Evolutionary conservation across 2,888 invertebrate genomes (phyloP).

Genomic region (Psylliodes chrysocephalus): DNA sequence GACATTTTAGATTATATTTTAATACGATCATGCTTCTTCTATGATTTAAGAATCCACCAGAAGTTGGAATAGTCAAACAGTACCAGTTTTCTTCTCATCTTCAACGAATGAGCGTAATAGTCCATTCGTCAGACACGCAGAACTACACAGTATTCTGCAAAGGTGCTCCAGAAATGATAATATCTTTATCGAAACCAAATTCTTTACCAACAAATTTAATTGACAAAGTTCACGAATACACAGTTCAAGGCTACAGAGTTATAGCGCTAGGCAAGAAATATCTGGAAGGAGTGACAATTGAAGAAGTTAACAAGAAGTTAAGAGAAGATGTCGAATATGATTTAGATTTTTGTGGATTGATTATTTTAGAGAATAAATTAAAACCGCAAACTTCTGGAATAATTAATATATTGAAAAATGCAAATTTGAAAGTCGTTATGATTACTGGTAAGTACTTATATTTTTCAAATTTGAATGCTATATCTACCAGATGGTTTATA

Average conservation of each 20-base stretch:
- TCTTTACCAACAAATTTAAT: slow-evolving; percentile 83
- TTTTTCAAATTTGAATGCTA: too few species aligned
- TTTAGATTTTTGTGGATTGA: slow-evolving; percentile 84
- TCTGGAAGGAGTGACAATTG: slow-evolving; percentile 70
- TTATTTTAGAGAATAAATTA: slow-evolving; percentile 93
- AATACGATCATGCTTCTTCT: too few species aligned
- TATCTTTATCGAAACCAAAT: slow-evolving; percentile 76
- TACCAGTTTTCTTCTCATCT: slow-evolving; percentile 84
- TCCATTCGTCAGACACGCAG: slow-evolving; percentile 73
- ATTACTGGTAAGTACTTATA: slow-evolving; percentile 85
- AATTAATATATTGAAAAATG: slow-evolving; percentile 80
- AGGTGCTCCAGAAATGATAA: slow-evolving; percentile 92
- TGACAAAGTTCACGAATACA: slow-evolving; percentile 80
- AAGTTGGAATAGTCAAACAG: slow-evolving; percentile 73
- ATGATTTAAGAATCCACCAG: slow-evolving; percentile 27
- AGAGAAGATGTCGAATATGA: slow-evolving; percentile 85
- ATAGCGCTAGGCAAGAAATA: slow-evolving; percentile 84
- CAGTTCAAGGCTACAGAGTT: slow-evolving; percentile 89
- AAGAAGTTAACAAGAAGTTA: slow-evolving; percentile 75
- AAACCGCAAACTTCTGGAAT: slow-evolving; percentile 87
- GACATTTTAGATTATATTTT: too few species aligned
- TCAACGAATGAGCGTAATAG: slow-evolving; percentile 90
- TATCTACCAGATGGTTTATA: too few species aligned
- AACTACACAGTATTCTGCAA: slow-evolving; percentile 87
- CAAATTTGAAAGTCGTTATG: slow-evolving; percentile 93